Conservation (phyloP, 1,140 invertebrate genomes). For the Drosophila insularis region DNA sequence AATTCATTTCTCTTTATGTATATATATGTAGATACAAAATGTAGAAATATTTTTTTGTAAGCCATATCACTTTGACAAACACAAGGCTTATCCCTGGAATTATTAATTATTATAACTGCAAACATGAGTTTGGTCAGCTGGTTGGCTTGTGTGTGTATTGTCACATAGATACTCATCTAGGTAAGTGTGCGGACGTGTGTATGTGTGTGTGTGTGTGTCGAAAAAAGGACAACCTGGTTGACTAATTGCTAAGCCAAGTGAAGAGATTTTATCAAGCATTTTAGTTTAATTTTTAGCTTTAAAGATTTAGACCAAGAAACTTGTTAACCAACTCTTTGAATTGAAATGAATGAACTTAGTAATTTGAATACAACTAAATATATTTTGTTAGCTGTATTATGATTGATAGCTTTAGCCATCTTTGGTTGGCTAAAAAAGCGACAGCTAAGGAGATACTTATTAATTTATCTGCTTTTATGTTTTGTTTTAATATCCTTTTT, state of each 20-base stretch:
- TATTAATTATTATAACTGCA: constrained; percentile 79
- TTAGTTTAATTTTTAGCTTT: background rate
- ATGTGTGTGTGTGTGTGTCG: constrained; percentile 13
- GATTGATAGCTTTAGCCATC: too few species aligned
- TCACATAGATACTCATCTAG: constrained; percentile 2
- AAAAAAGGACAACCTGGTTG: constrained; percentile 46
- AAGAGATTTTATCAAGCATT: constrained; percentile 21
- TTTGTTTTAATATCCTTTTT: constrained; percentile 15
- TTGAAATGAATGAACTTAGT: background rate
- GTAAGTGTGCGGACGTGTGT: constrained; percentile 17
- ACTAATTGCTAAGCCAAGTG: constrained; percentile 55
- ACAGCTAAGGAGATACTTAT: background rate
- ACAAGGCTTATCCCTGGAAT: constrained; percentile 76
- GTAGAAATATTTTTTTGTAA: constrained; percentile 33
- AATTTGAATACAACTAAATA: background rate
- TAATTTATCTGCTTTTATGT: background rate
- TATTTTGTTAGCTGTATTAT: too few species aligned
- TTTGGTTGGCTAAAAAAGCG: too few species aligned
- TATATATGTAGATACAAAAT: background rate
- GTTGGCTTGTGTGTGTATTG: constrained; percentile 3
- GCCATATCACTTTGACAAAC: constrained; percentile 76
- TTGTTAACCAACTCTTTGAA: background rate
- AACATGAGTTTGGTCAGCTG: constrained; percentile 66
- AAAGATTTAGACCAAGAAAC: background rate
- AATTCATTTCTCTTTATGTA: constrained; percentile 25